A percentile compares a stretch with the other conserved stretches of the same genome.
phyloP scores from a whole-genome alignment of 1,140 invertebrate genomes.

The Drosophila tsacasi region DNA sequence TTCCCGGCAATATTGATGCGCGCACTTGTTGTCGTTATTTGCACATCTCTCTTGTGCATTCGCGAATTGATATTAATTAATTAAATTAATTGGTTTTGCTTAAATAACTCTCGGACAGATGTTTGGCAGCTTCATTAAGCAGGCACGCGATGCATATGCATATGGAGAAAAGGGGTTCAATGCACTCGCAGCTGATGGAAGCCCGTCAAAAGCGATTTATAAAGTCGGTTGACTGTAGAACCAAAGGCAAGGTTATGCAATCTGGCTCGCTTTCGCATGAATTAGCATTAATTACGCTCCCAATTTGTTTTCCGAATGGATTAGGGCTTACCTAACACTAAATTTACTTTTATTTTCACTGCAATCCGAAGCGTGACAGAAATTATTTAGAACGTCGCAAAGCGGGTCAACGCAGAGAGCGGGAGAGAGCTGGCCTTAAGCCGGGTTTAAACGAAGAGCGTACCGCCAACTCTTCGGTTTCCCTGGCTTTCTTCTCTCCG shows the following conservation, averaged over 20 bases:
- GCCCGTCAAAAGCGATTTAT: background rate
- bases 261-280: constrained; percentile 13
- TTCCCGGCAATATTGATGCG: constrained; percentile 44
- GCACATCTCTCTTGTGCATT: constrained; percentile 45
- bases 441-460: constrained; percentile 12
- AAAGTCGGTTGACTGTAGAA: constrained; percentile 15
- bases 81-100: constrained; percentile 54
- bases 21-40: constrained; percentile 50
- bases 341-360: constrained; percentile 47
- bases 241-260: constrained; percentile 26
- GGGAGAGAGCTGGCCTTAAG: background rate
- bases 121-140: constrained; percentile 49
- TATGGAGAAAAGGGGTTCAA: constrained; percentile 35
- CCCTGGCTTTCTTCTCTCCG: constrained; percentile 22
- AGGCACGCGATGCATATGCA: constrained; percentile 35
- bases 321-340: constrained; percentile 46
- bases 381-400: constrained; percentile 48
- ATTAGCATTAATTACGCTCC: constrained; percentile 37
- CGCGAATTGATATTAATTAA: constrained; percentile 78
- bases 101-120: constrained; percentile 37
- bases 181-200: constrained; percentile 22
- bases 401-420: constrained; percentile 18
- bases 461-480: constrained; percentile 13
- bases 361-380: constrained; percentile 40
- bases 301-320: constrained; percentile 20